A percentile compares a stretch with the other conserved stretches of the same genome.
Conservation (phyloP, 2,797 vertebrate genomes). For the Nasua narica region DNA sequence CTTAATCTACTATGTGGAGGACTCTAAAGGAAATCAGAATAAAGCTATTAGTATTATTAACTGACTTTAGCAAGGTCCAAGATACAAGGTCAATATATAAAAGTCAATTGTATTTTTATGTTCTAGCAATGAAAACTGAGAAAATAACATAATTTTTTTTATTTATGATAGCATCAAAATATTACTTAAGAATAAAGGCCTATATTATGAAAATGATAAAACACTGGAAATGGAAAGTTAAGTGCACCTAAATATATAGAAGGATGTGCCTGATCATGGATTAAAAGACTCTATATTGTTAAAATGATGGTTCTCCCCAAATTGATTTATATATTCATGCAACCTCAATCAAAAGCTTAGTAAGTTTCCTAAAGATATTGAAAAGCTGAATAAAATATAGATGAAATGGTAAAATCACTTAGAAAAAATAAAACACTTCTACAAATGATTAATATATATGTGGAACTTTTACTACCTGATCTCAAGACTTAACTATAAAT, state of each 20-base stretch:
- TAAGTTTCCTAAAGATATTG: background rate
- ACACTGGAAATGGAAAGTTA: background rate
- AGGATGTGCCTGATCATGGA: background rate
- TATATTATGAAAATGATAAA: background rate
- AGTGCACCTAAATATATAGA: background rate
- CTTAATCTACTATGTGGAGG: background rate
- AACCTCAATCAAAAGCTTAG: background rate
- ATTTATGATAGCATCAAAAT: background rate
- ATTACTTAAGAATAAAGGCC: background rate
- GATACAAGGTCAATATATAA: background rate
- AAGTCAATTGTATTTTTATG: background rate
- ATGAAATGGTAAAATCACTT: background rate
- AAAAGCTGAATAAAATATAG: background rate
- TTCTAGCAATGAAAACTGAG: background rate
- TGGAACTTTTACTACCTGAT: background rate
- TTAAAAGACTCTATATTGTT: background rate
- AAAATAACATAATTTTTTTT: background rate
- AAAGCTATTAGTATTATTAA: background rate
- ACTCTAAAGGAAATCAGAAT: background rate
- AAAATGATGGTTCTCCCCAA: background rate
- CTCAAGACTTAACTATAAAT: background rate
- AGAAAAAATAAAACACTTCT: background rate
- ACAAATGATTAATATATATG: background rate
- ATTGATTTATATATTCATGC: background rate
- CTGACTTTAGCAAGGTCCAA: background rate